Evolutionary conservation across 2,888 invertebrate species (phyloP), one percentile per base, ranked within the genome.

Genomic region (Anaspis maculata): DNA sequence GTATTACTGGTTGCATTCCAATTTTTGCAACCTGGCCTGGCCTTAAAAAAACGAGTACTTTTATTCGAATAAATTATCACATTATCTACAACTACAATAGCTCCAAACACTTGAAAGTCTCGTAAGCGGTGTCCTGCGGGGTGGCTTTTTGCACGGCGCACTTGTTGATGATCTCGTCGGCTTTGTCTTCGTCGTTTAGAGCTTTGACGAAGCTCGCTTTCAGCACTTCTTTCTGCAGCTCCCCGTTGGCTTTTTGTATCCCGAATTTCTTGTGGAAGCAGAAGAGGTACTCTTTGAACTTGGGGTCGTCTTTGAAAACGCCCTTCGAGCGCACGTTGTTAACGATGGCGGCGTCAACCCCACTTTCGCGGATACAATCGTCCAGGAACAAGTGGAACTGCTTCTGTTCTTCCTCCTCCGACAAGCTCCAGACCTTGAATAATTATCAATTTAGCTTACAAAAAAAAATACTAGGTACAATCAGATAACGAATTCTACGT

Each of bases 41-140:
- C n/a, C n/a, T n/a, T n/a, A n/a, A n/a, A n/a, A n/a, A n/a, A n/a
- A n/a, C n/a, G n/a, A n/a, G n/a, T n/a, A n/a, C n/a, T n/a, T n/a
- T n/a, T n/a, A n/a, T n/a, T n/a, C n/a, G n/a, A n/a, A n/a, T n/a
- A n/a, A n/a, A n/a, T n/a, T n/a, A n/a, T n/a, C n/a, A n/a, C n/a
- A n/a, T n/a, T n/a, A n/a, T n/a, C n/a, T n/a, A n/a, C n/a, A n/a
- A n/a, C n/a, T n/a, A n/a, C n/a, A n/a, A n/a, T n/a, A n/a, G n/a
- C n/a, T n/a, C n/a, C n/a, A n/a, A n/a, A n/a, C 58, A 58, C 41
- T 54, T 53, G 26, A 52, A 40, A 5, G 49, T 42, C 15, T 52
- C 46, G 30, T 45, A 48, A n/a, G 53, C 52, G n/a, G 51, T 48
- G 14, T 47, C 36, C 28, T 42, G 39, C 7, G 45, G 44, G 19